Base-by-base conservation (phyloP, 2,797 vertebrate genomes). In the Numenius phaeopus region DNA sequence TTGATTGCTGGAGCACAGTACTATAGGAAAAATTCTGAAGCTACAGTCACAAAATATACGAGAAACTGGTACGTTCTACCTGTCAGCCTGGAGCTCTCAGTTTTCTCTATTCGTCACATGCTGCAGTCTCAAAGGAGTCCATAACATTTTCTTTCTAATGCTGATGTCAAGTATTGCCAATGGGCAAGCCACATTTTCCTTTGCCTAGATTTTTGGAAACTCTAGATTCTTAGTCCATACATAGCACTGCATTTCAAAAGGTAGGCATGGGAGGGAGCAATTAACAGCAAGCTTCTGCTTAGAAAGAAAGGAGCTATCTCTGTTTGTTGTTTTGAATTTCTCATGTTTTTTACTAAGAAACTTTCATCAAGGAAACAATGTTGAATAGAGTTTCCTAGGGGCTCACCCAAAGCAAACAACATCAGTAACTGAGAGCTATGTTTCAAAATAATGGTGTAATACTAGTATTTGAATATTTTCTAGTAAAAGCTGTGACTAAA, bases 41-140 rank as follows among this genome's bases (percentile, higher is more conserved):
- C 44, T 78, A 34, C 22, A 57, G 37, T 65, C 44, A 61, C 30
- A 54, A 79, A 92, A 78, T 42, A 9, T 2, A 16, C 9, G 54
- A 14, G 26, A 77, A 39, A 8, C 20, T 78, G 17, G 50, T 88
- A 39, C n/a, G 10, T 61, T 84, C 70, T 47, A 47, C 66, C 73
- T 90, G 64, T 50, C 72, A 91, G 87, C 77, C 70, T 79, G 46
- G 34, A 96, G 76, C 87, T 93, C 70, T 85, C 39, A 4, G 18
- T 87, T 87, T 89, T 85, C 52, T 62, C 30, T 81, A 0, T 73
- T 80, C 50, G 16, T 89, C 61, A 22, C 47, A 26, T 82, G 30
- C 30, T 83, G 49, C 52, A 70, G 37, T 90, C 93, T 97, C 88
- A 76, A 59, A 94, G 87, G 83, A 95, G 61, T 82, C 66, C 4